These are phyloP conservation scores for Phasia obesa DNA, from an alignment of 2,888 invertebrate genomes.

Conservation along the genomic window DNA sequence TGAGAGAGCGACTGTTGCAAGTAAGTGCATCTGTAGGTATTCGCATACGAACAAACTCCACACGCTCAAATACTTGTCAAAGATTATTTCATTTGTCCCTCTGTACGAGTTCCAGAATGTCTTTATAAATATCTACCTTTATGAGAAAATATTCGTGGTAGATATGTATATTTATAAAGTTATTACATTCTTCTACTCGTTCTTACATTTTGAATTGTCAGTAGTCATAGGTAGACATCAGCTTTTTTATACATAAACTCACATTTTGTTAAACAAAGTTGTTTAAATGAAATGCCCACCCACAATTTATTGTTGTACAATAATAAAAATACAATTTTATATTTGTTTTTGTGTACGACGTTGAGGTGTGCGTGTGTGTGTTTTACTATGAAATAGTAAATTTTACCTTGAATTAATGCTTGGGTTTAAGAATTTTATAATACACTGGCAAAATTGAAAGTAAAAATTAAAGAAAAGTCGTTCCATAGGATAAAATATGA, in stretches of 20 bases:
- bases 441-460: slow-evolving; percentile 33
- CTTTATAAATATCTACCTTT: slow-evolving; percentile 36
- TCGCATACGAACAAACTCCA: background rate
- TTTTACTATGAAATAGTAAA: slow-evolving; percentile 30
- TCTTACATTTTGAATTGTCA: slow-evolving; percentile 32
- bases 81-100: slow-evolving; percentile 19
- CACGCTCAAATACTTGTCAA: slow-evolving; percentile 23
- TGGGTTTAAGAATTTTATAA: slow-evolving; percentile 16
- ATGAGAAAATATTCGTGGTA: slow-evolving; percentile 28
- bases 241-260: slow-evolving; percentile 29
- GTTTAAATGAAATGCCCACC: slow-evolving; percentile 63
- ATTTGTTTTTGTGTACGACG: slow-evolving; percentile 12
- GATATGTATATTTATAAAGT: slow-evolving; percentile 55
- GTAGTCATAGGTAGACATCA: slow-evolving; percentile 43
- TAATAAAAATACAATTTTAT: slow-evolving; percentile 16
- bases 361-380: background rate
- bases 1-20: slow-evolving; percentile 11
- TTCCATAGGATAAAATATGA: no score
- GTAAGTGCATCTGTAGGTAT: slow-evolving; percentile 5
- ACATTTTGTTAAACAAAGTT: slow-evolving; percentile 54
- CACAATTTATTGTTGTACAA: slow-evolving; percentile 60
- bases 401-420: slow-evolving; percentile 38
- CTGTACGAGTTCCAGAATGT: slow-evolving; percentile 17
- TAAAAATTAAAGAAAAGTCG: background rate
- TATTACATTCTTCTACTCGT: slow-evolving; percentile 48